These are phyloP conservation scores for Pachypanchax playfairii DNA, from an alignment of 2,113 vertebrate genomes.

Conservation along the genomic window DNA sequence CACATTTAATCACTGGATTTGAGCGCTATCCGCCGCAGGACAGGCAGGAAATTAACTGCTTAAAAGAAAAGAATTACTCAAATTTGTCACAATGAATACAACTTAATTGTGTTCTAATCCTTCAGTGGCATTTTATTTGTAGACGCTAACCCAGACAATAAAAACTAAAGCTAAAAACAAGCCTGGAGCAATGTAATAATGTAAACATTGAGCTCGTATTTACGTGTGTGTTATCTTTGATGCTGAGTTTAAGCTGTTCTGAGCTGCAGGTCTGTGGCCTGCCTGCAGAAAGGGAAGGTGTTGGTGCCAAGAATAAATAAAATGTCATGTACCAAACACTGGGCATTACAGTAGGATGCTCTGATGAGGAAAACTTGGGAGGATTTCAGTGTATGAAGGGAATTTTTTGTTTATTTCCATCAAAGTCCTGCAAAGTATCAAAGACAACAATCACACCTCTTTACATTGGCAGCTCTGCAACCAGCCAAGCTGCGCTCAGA, in stretches of 20 bases:
- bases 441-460: conserved; percentile 18
- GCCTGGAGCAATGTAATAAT: conserved; percentile 5
- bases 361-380: conserved; percentile 21
- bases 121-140: conserved; percentile 36
- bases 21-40: conserved; percentile 34
- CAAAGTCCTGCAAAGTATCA: conserved; percentile 21
- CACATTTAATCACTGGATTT: conserved; percentile 53
- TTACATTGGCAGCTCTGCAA: conserved; percentile 14
- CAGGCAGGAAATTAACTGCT: conserved; percentile 60
- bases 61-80: conserved; percentile 52
- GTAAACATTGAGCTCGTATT: conserved; percentile 27
- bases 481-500: neutral
- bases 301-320: conserved; percentile 21
- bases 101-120: conserved; percentile 51
- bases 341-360: conserved; percentile 24
- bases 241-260: conserved; percentile 24
- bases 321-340: conserved; percentile 32
- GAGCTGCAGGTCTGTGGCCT: conserved; percentile 18
- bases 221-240: conserved; percentile 24
- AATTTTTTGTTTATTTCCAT: conserved; percentile 16
- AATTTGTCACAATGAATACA: conserved; percentile 39
- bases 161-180: conserved; percentile 26
- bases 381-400: conserved; percentile 4
- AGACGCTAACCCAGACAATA: conserved; percentile 35
- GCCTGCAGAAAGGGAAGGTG: conserved; percentile 21